Evolutionary conservation across 2,797 vertebrate genomes (phyloP), one percentile per base, ranked within the genome.

Genomic region (Melanotaenia pygmaea): DNA sequence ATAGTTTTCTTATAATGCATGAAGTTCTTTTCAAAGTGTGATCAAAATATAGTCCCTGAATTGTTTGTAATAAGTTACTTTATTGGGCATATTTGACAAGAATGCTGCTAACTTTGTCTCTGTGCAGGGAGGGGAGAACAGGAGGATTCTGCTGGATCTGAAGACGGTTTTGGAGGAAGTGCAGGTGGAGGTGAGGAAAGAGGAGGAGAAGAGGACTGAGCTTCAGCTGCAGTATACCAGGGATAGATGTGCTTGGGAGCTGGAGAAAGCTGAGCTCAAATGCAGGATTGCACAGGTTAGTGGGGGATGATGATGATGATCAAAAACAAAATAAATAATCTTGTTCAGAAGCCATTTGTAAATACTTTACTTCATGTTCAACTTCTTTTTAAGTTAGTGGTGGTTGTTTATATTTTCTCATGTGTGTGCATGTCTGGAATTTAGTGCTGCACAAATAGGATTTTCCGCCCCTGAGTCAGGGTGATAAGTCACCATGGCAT

Each of bases 191-290:
- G 92, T 96, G 82, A 94, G 91, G 89, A 89, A 72, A 76, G 93
- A 95, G 81, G 90, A 93, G 73, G 89, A 93, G 84, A 94, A 92
- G 88, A 90, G 91, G 82, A 91, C 72, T 1, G 89, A 89, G n/a
- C 92, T 95, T 20, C 88, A 91, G 74, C 85, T 92, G 88, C 94
- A 93, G 82, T 95, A 93, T 86, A 94, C 90, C 45, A 89, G 85
- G 86, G 91, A 93, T 85, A 90, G 86, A 65, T 88, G 91, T 81
- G 90, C 91, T 35, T 95, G 94, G 95, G 92, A 96, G 28, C 79
- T 92, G 85, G 94, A 95, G 90, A 93, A 87, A 85, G 83, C 90
- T 22, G 91, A 95, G 56, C 90, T 95, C 54, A 93, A 94, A 72
- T 90, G 90, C 82, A 88, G 90, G 67, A 88, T 95, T 82, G 89